These are phyloP conservation scores for Berghia stephanieae DNA, from an alignment of 1,140 invertebrate genomes.

Conservation along the genomic window DNA sequence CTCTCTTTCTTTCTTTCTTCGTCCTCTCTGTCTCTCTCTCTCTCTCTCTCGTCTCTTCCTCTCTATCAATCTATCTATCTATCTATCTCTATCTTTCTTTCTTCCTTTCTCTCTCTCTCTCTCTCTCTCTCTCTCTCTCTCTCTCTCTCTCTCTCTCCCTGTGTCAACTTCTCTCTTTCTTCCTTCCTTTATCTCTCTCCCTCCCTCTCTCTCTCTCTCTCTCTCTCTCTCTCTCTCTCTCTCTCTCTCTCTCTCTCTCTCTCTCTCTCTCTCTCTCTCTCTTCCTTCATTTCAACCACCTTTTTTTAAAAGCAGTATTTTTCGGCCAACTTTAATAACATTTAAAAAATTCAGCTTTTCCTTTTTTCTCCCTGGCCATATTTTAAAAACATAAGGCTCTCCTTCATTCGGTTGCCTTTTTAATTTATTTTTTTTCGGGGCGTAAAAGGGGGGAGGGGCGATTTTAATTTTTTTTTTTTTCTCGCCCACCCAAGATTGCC, in stretches of 20 bases:
- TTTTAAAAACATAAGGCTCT: no score
- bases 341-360: no score
- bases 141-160: no score
- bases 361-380: no score
- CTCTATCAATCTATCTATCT: constrained; percentile 14
- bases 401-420: no score
- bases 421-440: no score
- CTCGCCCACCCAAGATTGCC: no score
- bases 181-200: not conserved
- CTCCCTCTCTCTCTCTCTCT: constrained; percentile 10
- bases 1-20: not conserved
- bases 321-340: no score
- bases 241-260: constrained; percentile 22
- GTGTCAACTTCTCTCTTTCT: constrained; percentile 19
- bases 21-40: constrained; percentile 3
- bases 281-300: no score
- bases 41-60: not conserved
- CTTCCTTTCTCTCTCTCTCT: not conserved
- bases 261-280: constrained; percentile 1
- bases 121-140: not conserved
- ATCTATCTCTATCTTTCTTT: constrained; percentile 15
- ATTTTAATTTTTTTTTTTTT: no score
- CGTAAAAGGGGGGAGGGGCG: no score
- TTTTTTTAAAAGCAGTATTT: no score
- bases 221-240: constrained; percentile 18